Base-by-base conservation (phyloP, 1,140 invertebrate genomes). In the Micrasema minimum region DNA sequence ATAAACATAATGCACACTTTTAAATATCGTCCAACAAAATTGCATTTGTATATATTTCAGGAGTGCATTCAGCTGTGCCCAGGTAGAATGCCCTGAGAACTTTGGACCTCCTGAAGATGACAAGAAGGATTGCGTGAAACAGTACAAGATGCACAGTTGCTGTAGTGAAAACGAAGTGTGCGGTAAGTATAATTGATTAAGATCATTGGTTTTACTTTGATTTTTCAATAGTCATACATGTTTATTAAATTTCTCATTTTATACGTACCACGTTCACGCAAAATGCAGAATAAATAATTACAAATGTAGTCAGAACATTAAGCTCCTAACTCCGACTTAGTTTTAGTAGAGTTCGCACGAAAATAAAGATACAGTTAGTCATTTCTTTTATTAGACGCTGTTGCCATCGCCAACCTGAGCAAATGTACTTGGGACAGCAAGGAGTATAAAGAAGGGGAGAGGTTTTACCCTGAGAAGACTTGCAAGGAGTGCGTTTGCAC, bases 401-500 rank as follows among this genome's bases (percentile, higher is more conserved):
- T 81, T 55, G 80, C 78, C 2, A 80, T 84, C 26, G 81, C 80
- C 0, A 76, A 66, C 41, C 73, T 85, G 18, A 79, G 78, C 12
- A 84, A 77, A 0, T 87, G 86, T 66, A 80, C 80, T 43, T 80
- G 82, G 2, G 82, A 83, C 45, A 82, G 82, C 0, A 78, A 81
- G 65, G 79, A 77, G 2, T 87, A 86, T 71, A 77, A 77, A 38
- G 83, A 85, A 69, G 85, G 85, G 0, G 79, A 87, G 76, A 74
- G 72, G 1, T 85, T 87, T 73, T 80, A 86, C 64, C 84, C 84
- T 0, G 78, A 80, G 26, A 80, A 83, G 35, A 82, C 81, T 0
- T 80, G 80, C 37, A 82, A 84, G 72, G 78, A 75, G 0, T 87
- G 86, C 71, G 76, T 85, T 10, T 87, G 86, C 45, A 81, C 80